Conservation (phyloP, 2,113 vertebrate species). For the Rhinogobius similis region DNA sequence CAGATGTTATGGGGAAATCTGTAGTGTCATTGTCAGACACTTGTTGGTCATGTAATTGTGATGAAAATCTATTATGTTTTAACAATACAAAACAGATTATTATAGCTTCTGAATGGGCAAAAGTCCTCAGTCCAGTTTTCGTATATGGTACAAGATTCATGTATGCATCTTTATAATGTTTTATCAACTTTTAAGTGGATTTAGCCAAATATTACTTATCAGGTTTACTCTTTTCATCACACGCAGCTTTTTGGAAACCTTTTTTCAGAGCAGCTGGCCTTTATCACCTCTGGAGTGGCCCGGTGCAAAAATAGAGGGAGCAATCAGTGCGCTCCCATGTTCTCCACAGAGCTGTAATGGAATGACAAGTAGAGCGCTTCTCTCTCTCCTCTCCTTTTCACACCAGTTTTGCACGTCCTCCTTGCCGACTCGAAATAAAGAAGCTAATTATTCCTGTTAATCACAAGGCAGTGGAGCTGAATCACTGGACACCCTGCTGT, state of each 20-base stretch:
- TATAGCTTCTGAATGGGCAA: too few species aligned
- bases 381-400: conserved; percentile 20
- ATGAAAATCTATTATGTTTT: too few species aligned
- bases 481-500: conserved; percentile 42
- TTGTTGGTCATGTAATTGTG: too few species aligned
- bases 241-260: conserved; percentile 27
- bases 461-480: conserved; percentile 55
- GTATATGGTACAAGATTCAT: too few species aligned
- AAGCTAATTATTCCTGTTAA: conserved; percentile 70
- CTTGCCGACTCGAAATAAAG: conserved; percentile 46
- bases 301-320: conserved; percentile 41
- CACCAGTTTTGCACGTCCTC: conserved; percentile 41
- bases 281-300: conserved; percentile 28
- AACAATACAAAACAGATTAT: too few species aligned
- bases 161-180: too few species aligned
- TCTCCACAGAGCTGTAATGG: conserved; percentile 55
- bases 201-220: background rate
- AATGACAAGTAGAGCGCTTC: conserved; percentile 43
- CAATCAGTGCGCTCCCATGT: conserved; percentile 49
- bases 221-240: conserved; percentile 16
- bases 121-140: too few species aligned
- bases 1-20: background rate
- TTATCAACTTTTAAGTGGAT: background rate
- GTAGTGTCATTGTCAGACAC: background rate
- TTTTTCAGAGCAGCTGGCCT: conserved; percentile 14